Conservation (phyloP, 2,888 invertebrate species). For the Trimorus sp. region DNA sequence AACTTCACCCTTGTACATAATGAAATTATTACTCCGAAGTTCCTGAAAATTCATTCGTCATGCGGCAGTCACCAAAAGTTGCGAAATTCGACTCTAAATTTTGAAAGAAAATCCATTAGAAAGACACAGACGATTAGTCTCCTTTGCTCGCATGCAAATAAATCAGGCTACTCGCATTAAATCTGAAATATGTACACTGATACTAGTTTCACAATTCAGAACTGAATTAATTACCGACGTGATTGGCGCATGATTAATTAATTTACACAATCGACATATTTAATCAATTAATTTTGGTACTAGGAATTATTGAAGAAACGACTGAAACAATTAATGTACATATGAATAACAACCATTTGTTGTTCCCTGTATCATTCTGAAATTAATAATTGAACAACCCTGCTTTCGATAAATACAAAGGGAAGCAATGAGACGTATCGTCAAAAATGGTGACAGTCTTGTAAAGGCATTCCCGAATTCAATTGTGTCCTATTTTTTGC, state of each 20-base stretch:
- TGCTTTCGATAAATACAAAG: conserved; percentile 30
- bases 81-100: not conserved
- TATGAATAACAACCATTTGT: conserved; percentile 23
- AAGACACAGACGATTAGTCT: not conserved
- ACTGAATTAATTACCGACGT: conserved; percentile 6
- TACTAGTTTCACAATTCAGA: conserved; percentile 4
- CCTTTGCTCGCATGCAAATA: not conserved
- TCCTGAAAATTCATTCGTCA: conserved; percentile 10
- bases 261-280: conserved; percentile 6
- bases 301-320: conserved; percentile 4
- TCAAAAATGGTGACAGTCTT: conserved; percentile 9
- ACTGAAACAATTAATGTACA: not conserved
- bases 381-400: conserved; percentile 18
- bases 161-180: not conserved
- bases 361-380: conserved; percentile 56
- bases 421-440: conserved; percentile 1
- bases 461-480: not conserved
- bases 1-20: conserved; percentile 37
- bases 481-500: not conserved
- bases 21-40: conserved; percentile 1
- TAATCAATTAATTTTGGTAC: conserved; percentile 10
- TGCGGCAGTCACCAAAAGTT: conserved; percentile 3
- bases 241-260: conserved; percentile 23
- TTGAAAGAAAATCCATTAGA: not conserved
- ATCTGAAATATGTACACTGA: not conserved